phyloP scores from a whole-genome alignment of 2,888 invertebrate genomes.

The Blomia tropicalis region DNA sequence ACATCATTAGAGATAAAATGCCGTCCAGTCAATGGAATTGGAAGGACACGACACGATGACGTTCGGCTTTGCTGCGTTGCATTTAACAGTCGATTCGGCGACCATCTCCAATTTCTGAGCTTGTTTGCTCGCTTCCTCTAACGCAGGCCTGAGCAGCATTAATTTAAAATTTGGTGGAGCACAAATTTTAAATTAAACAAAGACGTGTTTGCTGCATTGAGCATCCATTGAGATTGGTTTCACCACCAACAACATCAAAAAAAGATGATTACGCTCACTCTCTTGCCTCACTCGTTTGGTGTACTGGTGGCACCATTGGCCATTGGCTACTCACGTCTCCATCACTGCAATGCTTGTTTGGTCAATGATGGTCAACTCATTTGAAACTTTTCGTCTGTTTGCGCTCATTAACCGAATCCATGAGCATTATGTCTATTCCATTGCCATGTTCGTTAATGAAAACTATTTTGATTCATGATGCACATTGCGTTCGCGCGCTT shows the following conservation, averaged over 20 bases:
- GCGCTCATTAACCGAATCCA: background rate
- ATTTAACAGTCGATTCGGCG: background rate
- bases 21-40: background rate
- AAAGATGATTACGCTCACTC: background rate
- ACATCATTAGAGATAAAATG: slow-evolving; percentile 7
- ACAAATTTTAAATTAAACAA: slow-evolving; percentile 14
- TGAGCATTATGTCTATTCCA: background rate
- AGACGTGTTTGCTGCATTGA: slow-evolving; percentile 1
- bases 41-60: too few species aligned
- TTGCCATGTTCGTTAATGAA: background rate
- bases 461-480: background rate
- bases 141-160: slow-evolving; percentile 9
- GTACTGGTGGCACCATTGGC: too few species aligned
- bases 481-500: background rate
- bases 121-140: background rate
- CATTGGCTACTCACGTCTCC: background rate
- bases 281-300: too few species aligned
- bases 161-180: slow-evolving; percentile 13
- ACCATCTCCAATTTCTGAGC: background rate
- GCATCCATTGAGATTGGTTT: background rate
- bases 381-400: slow-evolving; percentile 4
- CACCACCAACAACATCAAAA: background rate
- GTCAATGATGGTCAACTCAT: background rate
- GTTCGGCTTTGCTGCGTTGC: background rate
- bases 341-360: background rate